Percentiles rank a stretch among this genome's conserved stretches.
These are phyloP conservation scores for Drosophila stalkeri DNA, from an alignment of 2,888 invertebrate species.

Conservation along the genomic window DNA sequence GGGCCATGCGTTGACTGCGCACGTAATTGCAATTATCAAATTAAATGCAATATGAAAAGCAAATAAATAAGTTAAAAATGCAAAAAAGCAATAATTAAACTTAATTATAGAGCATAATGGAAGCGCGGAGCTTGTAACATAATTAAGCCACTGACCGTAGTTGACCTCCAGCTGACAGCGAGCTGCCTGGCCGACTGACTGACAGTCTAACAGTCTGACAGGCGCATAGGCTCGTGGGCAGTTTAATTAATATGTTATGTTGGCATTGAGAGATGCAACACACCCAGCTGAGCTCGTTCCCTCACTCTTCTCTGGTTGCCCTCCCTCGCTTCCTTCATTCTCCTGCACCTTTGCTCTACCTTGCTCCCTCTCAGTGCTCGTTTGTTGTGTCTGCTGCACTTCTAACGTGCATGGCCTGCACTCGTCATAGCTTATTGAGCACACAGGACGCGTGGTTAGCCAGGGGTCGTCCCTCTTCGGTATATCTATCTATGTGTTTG, in stretches of 20 bases:
- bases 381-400: conserved; percentile 33
- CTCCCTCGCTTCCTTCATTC: background rate
- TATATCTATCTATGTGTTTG: conserved; percentile 38
- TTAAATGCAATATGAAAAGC: conserved; percentile 63
- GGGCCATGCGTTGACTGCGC: conserved; percentile 42
- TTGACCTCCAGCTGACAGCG: conserved; percentile 52
- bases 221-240: conserved; percentile 70
- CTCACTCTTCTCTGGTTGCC: background rate
- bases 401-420: conserved; percentile 35
- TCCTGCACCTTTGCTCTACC: conserved; percentile 8
- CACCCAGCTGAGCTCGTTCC: conserved; percentile 41
- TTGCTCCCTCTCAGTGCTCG: background rate
- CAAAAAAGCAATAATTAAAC: conserved; percentile 23
- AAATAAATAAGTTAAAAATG: conserved; percentile 56
- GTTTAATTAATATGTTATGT: conserved; percentile 78
- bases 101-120: conserved; percentile 46
- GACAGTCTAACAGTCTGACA: conserved; percentile 63
- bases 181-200: conserved; percentile 36
- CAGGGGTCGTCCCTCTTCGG: conserved; percentile 22
- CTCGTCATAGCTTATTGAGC: conserved; percentile 80
- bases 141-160: conserved; percentile 72
- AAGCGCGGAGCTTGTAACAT: conserved; percentile 54
- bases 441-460: conserved; percentile 33
- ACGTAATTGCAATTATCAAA: conserved; percentile 76
- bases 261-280: conserved; percentile 54